Evolutionary conservation across 2,888 invertebrate species (phyloP).

Genomic region (Erebia palarica): DNA sequence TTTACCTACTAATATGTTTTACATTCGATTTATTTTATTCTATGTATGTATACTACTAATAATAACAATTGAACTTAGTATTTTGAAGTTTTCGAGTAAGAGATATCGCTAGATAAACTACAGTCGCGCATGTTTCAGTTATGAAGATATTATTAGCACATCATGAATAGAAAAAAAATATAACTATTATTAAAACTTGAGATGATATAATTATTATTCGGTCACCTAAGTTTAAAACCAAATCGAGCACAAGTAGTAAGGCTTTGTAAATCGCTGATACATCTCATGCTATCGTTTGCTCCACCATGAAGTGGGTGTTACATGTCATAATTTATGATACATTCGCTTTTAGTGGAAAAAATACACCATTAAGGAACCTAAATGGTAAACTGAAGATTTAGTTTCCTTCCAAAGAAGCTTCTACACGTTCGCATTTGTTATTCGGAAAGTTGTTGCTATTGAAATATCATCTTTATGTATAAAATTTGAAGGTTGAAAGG

Average conservation of each 20-base stretch:
- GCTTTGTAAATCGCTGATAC: slow-evolving; percentile 43
- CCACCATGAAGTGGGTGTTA: slow-evolving; percentile 61
- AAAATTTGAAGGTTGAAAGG: slow-evolving; percentile 1
- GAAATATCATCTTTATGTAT: slow-evolving; percentile 32
- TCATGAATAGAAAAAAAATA: too few species aligned
- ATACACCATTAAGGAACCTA: slow-evolving; percentile 67
- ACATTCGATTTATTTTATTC: too few species aligned
- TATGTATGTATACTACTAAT: too few species aligned
- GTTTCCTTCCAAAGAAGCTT: slow-evolving; percentile 61
- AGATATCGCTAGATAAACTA: too few species aligned
- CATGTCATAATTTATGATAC: slow-evolving; percentile 75
- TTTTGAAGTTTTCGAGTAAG: too few species aligned
- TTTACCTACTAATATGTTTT: too few species aligned
- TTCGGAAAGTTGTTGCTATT: slow-evolving; percentile 1
- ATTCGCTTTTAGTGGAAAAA: slow-evolving; percentile 62
- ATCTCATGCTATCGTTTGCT: slow-evolving; percentile 49
- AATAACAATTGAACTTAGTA: too few species aligned
- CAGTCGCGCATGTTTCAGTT: too few species aligned
- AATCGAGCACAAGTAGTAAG: slow-evolving; percentile 41
- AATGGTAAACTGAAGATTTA: slow-evolving; percentile 74
- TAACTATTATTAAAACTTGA: too few species aligned
- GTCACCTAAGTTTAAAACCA: not conserved
- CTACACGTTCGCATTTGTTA: slow-evolving; percentile 34
- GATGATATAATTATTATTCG: too few species aligned
- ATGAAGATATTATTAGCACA: too few species aligned